Base-by-base conservation (phyloP, 2,113 vertebrate genomes). In the Myxocyprinus asiaticus region DNA sequence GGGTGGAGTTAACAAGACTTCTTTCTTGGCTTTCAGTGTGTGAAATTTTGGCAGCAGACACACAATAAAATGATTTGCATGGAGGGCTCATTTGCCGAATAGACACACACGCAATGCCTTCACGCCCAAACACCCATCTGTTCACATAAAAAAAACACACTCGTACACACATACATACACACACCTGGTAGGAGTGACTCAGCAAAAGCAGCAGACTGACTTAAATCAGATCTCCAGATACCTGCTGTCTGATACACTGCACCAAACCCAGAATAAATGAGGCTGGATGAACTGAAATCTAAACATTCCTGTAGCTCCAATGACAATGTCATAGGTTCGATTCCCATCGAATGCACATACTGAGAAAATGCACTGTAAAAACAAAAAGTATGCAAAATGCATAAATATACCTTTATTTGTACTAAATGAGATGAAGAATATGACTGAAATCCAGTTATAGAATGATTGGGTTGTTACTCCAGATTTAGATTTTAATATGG, bases 161-260 rank as follows among this genome's bases (percentile, higher is more conserved):
- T 64, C 43, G 45, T 2, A 45, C 44, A 55, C 8, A 48, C 58
- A 17, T 44, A 9, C 14, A 44, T 9, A 50, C 69, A 15, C 42
- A 56, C 70, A 70, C 53, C 33, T 50, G 64, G 9, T 61, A 75
- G 69, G 17, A 77, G 9, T 84, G 82, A 84, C 75, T 84, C 82
- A 78, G 79, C 78, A 81, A 75, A 81, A 64, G 50, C 74, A 77
- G 69, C 50, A 68, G 56, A 48, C 64, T 44, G 75, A 9, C 14
- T 15, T 6, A 2, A 58, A 58, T 58, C 15, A 58, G 55, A 58
- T 10, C 9, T 53, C 9, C 8, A 53, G 50, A 9, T 53, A 9
- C 9, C 10, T 10, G 9, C 10, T 48, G 6, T 6, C 9, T 7
- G 9, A 48, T 48, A 48, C 5, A 48, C 6, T 7, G 6, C 5